Evolutionary conservation across 2,113 vertebrate species (phyloP), one percentile per base, ranked within the genome.

Genomic region (Cyprinodon tularosa): DNA sequence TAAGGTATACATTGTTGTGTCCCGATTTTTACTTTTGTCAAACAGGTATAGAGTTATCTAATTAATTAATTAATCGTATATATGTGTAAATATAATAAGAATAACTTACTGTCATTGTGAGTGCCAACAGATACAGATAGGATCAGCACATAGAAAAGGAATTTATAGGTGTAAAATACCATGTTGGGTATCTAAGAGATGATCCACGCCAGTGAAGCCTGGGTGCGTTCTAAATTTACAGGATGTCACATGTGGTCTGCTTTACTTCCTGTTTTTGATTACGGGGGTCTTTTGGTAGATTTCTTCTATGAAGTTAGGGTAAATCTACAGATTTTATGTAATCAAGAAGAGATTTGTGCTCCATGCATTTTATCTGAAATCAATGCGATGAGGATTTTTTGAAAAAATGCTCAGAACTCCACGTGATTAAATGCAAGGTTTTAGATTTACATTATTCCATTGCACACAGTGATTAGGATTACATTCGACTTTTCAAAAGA

Each of bases 381-480:
- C 7, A 57, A 20, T 57, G 20, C 10, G 50, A 7, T 53, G 50
- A 2, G 50, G 15, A 53, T 17, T 53, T 53, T n/a, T 10, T 57
- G 29, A 5, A 8, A 3, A 57, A 57, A 57, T 57, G n/a, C 50
- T 57, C 50, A 57, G 7, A 57, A 57, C 6, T 57, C 20, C 1
- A 60, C 36, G 57, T n/a, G 62, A 42, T 66, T 50, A 0, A 78
- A 73, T 68, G 42, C 73, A 62, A 13, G 47, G 5, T 38, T 45
- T 48, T 66, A 4, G 15, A 68, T 61, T 63, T 3, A 57, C 8
- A 47, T 65, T 14, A 45, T 79, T 75, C 70, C 20, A 76, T 86
- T 86, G 79, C 74, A 86, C 84, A 72, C 29, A 61, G 66, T 47
- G 0, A 67, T 68, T 37, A 12, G 61, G 65, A 77, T 66, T 66